Percentiles rank a stretch among this genome's conserved stretches.
Evolutionary conservation across 2,113 vertebrate genomes (phyloP).

Genomic region (Micromys minutus): DNA sequence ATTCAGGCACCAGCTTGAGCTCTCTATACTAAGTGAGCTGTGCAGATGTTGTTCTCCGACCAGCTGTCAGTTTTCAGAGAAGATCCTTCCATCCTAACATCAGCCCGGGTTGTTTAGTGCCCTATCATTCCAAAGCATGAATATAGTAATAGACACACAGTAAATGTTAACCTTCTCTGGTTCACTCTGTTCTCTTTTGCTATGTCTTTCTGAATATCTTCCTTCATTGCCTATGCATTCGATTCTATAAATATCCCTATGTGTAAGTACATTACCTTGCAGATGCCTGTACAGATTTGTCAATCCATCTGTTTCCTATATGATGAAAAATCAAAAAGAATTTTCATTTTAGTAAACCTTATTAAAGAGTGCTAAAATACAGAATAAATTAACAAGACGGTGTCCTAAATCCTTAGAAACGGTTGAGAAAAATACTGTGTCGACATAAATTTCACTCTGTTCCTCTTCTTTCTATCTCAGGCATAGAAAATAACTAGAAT

Average conservation of each 20-base stretch:
- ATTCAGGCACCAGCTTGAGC: neutral
- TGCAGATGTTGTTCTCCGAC: neutral
- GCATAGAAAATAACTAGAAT: neutral
- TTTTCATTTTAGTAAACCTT: neutral
- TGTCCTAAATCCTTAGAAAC: neutral
- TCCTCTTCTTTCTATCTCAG: neutral
- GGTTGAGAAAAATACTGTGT: slow-evolving; percentile 5
- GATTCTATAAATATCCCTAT: slow-evolving; percentile 28
- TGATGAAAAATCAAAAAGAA: neutral
- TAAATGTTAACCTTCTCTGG: neutral
- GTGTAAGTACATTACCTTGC: neutral
- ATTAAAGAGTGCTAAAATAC: slow-evolving; percentile 18
- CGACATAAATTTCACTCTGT: neutral
- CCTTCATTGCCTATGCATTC: neutral
- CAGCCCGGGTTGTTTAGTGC: too few relatives aligned
- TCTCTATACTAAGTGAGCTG: neutral
- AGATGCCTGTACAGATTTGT: neutral
- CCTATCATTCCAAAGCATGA: neutral
- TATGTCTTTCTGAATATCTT: neutral
- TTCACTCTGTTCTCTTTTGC: neutral
- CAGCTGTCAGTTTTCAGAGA: neutral
- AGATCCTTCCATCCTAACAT: neutral
- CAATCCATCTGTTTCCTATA: slow-evolving; percentile 23
- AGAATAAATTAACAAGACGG: neutral
- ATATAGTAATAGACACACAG: neutral